A percentile compares a stretch with the other conserved stretches of the same genome.
phyloP scores from a whole-genome alignment of 1,140 invertebrate species.

The Drosophila willistoni region DNA sequence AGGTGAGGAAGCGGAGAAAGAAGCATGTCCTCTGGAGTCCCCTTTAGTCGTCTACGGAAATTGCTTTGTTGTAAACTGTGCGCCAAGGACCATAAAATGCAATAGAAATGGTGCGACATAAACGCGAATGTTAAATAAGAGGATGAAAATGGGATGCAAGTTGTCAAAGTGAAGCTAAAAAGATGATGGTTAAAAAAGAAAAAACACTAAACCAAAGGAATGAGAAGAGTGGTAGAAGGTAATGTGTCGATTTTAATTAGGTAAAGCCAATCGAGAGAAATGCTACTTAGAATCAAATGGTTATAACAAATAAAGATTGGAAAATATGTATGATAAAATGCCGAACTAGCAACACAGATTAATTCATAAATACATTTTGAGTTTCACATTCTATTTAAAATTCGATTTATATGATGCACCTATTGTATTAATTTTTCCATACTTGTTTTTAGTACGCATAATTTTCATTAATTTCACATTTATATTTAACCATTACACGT shows the following conservation, averaged over 20 bases:
- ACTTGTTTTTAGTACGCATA: conserved; percentile 28
- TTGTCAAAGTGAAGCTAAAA: conserved; percentile 42
- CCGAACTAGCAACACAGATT: too few species aligned
- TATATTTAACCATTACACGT: not conserved
- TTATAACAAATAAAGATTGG: too few species aligned
- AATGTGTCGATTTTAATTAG: conserved; percentile 44
- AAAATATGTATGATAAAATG: too few species aligned
- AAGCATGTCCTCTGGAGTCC: conserved; percentile 13
- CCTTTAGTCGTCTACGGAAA: conserved; percentile 55
- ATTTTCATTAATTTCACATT: conserved; percentile 13
- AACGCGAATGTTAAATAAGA: conserved; percentile 7
- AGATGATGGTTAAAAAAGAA: conserved; percentile 3
- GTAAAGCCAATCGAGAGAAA: not conserved
- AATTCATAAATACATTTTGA: too few species aligned
- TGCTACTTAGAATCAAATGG: not conserved
- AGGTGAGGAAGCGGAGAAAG: not conserved
- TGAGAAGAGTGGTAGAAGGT: not conserved
- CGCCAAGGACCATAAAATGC: conserved; percentile 46
- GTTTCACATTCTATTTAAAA: not conserved
- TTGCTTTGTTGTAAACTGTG: conserved; percentile 62
- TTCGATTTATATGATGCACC: not conserved
- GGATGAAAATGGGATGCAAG: conserved; percentile 12
- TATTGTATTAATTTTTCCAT: conserved; percentile 11
- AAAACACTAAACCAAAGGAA: not conserved
- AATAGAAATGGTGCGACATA: conserved; percentile 37